These are phyloP conservation scores for Notothenia coriiceps DNA, from an alignment of 2,113 vertebrate species.

Conservation along the genomic window DNA sequence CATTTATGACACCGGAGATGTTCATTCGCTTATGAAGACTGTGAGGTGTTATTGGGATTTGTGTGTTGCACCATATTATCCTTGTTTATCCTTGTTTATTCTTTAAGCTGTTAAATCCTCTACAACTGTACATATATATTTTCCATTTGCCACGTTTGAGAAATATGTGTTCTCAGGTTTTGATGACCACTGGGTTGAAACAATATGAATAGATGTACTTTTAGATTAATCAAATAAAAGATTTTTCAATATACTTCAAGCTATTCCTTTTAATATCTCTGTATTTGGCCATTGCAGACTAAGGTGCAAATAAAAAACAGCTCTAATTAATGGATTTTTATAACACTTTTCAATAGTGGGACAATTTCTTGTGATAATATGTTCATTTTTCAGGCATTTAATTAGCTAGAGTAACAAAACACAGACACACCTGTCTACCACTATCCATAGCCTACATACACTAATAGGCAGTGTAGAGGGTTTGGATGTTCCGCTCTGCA, in stretches of 20 bases:
- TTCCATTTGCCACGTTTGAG: not conserved
- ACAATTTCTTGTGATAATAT: not conserved
- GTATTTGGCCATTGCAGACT: not conserved
- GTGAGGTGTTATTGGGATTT: not conserved
- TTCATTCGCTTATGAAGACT: not conserved
- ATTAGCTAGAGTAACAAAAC: not conserved
- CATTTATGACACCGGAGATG: not conserved
- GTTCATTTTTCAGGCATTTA: not conserved
- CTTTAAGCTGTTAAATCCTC: not conserved
- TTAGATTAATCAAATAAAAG: not conserved
- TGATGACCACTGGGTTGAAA: not conserved
- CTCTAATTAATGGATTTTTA: not conserved
- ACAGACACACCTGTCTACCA: not conserved
- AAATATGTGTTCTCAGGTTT: not conserved
- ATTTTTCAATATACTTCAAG: not conserved
- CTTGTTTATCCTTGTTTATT: constrained; percentile 4
- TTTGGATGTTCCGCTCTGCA: constrained; percentile 22
- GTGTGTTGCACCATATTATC: not conserved
- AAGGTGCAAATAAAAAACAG: not conserved
- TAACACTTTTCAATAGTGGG: not conserved
- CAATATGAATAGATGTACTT: not conserved
- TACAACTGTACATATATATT: not conserved
- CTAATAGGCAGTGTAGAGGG: constrained; percentile 11
- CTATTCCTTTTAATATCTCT: not conserved
- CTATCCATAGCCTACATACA: not conserved